A percentile compares a stretch with the other conserved stretches of the same genome.
Conservation (phyloP, 2,797 vertebrate species). For the Orestias chungarensis region DNA sequence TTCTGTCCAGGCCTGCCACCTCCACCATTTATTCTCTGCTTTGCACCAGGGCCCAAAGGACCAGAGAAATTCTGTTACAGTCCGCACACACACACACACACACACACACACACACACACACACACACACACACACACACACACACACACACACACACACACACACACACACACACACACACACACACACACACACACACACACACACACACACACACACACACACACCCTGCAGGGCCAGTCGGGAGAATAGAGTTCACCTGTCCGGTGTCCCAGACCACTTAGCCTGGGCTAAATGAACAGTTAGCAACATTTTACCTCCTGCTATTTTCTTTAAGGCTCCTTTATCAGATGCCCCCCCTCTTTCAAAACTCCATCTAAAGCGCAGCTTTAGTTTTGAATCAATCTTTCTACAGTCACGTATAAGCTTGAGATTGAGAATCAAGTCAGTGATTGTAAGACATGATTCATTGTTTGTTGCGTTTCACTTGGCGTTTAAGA, state of each 20-base stretch:
- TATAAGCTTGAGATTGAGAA: constrained; percentile 17
- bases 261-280: constrained; percentile 91
- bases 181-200: constrained; percentile 71
- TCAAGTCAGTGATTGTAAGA: constrained; percentile 38
- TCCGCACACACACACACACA: constrained; percentile 78
- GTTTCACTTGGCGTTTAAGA: constrained; percentile 25
- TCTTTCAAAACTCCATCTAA: constrained; percentile 7
- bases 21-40: constrained; percentile 99
- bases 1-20: constrained; percentile 99
- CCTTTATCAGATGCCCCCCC: constrained; percentile 24
- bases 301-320: constrained; percentile 85
- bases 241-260: constrained; percentile 98
- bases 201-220: constrained; percentile 52
- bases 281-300: constrained; percentile 97
- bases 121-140: constrained; percentile 49
- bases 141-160: too few relatives aligned
- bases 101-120: constrained; percentile 66
- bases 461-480: constrained; percentile 19
- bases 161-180: constrained; percentile 72
- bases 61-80: constrained; percentile 99
- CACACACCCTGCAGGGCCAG: constrained; percentile 79
- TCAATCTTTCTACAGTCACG: constrained; percentile 2
- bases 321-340: constrained; percentile 39
- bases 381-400: not conserved
- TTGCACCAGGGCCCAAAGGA: constrained; percentile 99